These are phyloP conservation scores for Bubo bubo DNA, from an alignment of 2,113 vertebrate genomes.

Conservation along the genomic window DNA sequence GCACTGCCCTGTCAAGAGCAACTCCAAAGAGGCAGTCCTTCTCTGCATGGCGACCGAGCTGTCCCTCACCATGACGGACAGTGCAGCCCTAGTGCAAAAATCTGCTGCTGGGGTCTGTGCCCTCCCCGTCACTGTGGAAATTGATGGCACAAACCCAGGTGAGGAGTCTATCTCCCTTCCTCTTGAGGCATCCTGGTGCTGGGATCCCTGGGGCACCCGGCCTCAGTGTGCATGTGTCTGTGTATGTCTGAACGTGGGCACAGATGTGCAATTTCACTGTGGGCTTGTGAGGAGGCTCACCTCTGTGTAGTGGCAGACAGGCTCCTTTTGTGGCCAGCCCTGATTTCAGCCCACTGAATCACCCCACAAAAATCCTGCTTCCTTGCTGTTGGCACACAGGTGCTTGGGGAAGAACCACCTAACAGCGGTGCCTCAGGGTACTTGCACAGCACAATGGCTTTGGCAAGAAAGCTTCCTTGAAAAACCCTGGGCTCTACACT, in stretches of 20 bases:
- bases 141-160: conserved; percentile 77
- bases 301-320: background rate
- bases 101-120: conserved; percentile 22
- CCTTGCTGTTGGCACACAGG: background rate
- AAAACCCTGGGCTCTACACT: background rate
- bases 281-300: background rate
- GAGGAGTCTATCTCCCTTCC: background rate
- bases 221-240: background rate
- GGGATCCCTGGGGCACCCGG: rapidly evolving
- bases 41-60: conserved; percentile 77
- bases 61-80: conserved; percentile 64
- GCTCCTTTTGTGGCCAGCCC: background rate
- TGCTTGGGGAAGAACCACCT: background rate
- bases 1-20: conserved; percentile 69
- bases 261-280: background rate
- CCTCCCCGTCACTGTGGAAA: conserved; percentile 53
- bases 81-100: conserved; percentile 50
- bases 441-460: background rate
- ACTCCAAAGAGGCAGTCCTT: conserved; percentile 80
- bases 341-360: background rate
- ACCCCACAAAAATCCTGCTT: background rate
- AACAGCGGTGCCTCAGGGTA: background rate
- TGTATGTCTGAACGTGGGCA: background rate
- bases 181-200: background rate
- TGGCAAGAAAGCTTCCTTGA: background rate